Evolutionary conservation across 2,113 vertebrate species (phyloP), one percentile per base, ranked within the genome.

Genomic region (Malurus cyaneus): DNA sequence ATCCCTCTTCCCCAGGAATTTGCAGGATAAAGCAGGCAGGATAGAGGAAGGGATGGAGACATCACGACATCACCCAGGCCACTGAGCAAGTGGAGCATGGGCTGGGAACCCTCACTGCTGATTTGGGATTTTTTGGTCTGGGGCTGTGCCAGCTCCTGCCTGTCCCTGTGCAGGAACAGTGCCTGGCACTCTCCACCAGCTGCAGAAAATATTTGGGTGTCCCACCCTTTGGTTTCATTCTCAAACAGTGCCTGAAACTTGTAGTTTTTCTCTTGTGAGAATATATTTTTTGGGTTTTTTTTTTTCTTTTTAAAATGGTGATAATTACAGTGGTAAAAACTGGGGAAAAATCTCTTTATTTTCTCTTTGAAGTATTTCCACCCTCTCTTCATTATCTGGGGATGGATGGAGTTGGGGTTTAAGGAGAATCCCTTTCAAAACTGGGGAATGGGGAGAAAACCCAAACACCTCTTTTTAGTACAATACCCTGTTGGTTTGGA

Each of bases 121-220:
- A 39, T 39, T 39, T 39, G 39, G 39, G 39, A 39, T 39, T 39
- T 10, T 10, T 39, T 11, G 39, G 10, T 9, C 39, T 10, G 39
- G 39, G 39, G 39, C 39, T 39, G 39, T 39, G 39, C 73, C 92
- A 93, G 41, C 73, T 28, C n/a, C 50, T 91, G 62, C 61, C 73
- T n/a, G 52, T n/a, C 36, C 65, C 60, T 26, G 20, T 1, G 2
- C 53, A 54, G 77, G 57, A 64, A 4, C 0, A 0, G 25, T 21
- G 32, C 41, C 47, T 42, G 39, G 72, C 21, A 36, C 53, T 56
- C 80, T 73, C 46, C 73, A 50, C 18, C 60, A 76, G 39, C 81
- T 47, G 66, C 3, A 47, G 61, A 18, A 80, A 59, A 29, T 26
- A 32, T 32, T 47, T 57, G 21, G 31, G 9, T 60, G 28, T 66